Base-by-base conservation (phyloP, 2,797 vertebrate species). In the Enteromius treurensis region DNA sequence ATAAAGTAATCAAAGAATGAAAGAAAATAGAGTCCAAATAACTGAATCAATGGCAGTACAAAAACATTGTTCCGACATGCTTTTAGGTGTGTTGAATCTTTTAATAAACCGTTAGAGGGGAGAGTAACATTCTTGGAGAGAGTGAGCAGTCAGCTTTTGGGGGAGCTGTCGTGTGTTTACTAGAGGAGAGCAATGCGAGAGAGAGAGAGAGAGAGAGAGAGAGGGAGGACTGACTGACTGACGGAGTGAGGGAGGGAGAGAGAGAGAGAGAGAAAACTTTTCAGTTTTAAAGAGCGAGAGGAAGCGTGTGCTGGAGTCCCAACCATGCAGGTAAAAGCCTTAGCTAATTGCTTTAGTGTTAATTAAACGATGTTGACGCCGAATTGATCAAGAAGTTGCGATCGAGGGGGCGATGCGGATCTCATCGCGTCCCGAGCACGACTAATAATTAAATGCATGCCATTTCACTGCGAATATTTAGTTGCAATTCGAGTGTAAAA, bases 111-210 rank as follows among this genome's bases (percentile, higher is more conserved):
- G 85, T 86, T 82, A 81, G 73, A 65, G 81, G 49, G 49, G 42
- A 76, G 81, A 65, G 45, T 13, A 47, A 77, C 81, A 83, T 69
- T 83, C 47, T 80, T 69, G 69, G 77, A 81, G 92, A 94, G 93
- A 92, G 92, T 92, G 92, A 93, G 92, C 91, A 93, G 93, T 93
- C 92, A 93, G 93, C 93, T 93, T 94, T 90, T 94, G 94, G 94
- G 94, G 94, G 94, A 93, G 93, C 94, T 95, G 94, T 95, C 92
- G 93, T 95, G 90, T 95, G 94, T 95, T 95, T 95, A 95, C 93
- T 92, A 93, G 91, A 91, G 90, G 90, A 90, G 91, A 92, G 81
- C 90, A 90, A 90, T 88, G 90, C 91, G 90, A 92, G 86, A 85
- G 90, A 82, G 87, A 42, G 89, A 90, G 86, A 86, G 90, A 88